Conservation (phyloP, 2,888 invertebrate species). For the Taphrorychus bicolor region DNA sequence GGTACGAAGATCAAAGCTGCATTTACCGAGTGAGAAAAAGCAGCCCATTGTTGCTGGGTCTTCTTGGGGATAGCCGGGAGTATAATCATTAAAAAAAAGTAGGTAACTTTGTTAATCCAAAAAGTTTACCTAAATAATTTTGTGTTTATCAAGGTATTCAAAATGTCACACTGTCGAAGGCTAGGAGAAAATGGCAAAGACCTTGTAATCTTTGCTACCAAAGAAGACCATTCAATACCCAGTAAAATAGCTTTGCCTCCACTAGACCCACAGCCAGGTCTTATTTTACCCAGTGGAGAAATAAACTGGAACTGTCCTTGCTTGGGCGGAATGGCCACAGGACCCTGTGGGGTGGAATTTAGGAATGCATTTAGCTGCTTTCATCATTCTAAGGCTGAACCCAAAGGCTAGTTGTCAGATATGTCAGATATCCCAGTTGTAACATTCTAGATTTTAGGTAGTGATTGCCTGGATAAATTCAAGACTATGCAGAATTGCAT, state of each 20-base stretch:
- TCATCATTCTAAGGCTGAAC: constrained; percentile 87
- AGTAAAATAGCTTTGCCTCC: constrained; percentile 74
- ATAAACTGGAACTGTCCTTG: constrained; percentile 99
- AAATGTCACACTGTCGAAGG: constrained; percentile 62
- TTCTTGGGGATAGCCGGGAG: constrained; percentile 57
- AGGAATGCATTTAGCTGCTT: constrained; percentile 95
- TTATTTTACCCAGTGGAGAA: constrained; percentile 83
- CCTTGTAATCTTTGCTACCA: constrained; percentile 80
- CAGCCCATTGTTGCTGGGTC: constrained; percentile 58
- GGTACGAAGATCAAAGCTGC: constrained; percentile 62
- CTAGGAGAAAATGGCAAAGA: constrained; percentile 73
- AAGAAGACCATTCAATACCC: constrained; percentile 78
- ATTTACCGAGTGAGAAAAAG: constrained; percentile 65
- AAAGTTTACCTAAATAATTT: not conserved
- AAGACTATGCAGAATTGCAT: constrained; percentile 92
- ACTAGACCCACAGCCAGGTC: constrained; percentile 78
- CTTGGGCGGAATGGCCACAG: constrained; percentile 96
- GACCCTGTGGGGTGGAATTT: constrained; percentile 94
- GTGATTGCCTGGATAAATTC: constrained; percentile 91
- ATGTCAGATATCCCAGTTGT: not conserved
- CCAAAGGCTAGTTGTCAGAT: constrained; percentile 70
- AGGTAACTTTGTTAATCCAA: no score
- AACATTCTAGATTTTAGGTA: constrained; percentile 54
- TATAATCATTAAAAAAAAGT: constrained; percentile 53
- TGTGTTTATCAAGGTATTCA: constrained; percentile 53